Evolutionary conservation across 2,888 invertebrate genomes (phyloP).

Genomic region (Sminthurides aquaticus): DNA sequence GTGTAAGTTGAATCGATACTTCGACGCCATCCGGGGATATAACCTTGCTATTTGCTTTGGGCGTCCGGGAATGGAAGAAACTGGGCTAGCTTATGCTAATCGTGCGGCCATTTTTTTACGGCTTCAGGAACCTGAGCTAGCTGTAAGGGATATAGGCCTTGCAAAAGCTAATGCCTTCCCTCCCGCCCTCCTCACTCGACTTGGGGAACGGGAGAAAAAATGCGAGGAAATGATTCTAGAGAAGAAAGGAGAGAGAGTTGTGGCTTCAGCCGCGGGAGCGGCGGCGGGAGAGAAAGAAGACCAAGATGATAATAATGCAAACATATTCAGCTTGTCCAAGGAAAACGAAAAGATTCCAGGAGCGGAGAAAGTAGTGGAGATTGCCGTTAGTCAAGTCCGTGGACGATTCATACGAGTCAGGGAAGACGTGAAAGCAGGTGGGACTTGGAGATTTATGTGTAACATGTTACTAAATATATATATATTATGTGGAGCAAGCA

Average conservation of each 20-base stretch:
- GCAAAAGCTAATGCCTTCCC: constrained; percentile 19
- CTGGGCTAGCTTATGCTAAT: constrained; percentile 27
- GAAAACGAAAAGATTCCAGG: constrained; percentile 16
- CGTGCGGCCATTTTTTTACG: constrained; percentile 28
- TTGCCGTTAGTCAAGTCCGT: constrained; percentile 16
- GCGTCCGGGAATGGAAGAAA: constrained; percentile 12
- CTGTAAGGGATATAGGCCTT: constrained; percentile 22
- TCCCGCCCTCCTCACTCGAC: constrained; percentile 4
- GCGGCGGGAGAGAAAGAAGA: background rate
- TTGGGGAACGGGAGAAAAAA: constrained; percentile 16
- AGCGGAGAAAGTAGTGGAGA: constrained; percentile 27
- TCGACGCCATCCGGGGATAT: constrained; percentile 26
- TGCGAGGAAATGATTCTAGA: constrained; percentile 14
- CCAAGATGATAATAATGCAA: background rate
- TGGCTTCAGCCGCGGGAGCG: background rate
- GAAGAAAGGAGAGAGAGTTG: background rate
- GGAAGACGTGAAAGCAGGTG: constrained; percentile 35
- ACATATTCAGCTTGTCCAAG: constrained; percentile 19
- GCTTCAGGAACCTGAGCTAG: constrained; percentile 23
- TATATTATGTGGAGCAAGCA: background rate
- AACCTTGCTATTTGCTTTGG: constrained; percentile 33
- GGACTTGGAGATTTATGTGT: background rate
- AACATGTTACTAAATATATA: background rate
- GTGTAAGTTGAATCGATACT: constrained; percentile 14
- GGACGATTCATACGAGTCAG: constrained; percentile 45